Percentiles rank a stretch among this genome's conserved stretches.
Conservation (phyloP, 1,140 invertebrate genomes). For the Drosophila erecta region DNA sequence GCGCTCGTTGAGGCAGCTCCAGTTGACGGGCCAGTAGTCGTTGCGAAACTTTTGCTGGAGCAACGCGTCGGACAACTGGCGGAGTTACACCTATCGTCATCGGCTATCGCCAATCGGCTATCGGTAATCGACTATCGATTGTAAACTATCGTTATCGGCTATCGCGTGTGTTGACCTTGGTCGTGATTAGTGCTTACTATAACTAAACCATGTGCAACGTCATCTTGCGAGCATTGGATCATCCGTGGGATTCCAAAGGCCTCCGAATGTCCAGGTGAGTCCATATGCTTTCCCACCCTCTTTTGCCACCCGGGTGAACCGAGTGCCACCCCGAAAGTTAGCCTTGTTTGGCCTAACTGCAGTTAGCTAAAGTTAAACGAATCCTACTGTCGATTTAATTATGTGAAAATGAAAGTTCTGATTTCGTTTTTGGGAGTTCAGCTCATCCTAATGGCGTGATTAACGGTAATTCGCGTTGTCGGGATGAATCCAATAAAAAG, state of each 20-base stretch:
- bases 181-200: slow-evolving; percentile 20
- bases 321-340: background rate
- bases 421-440: background rate
- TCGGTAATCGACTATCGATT: slow-evolving; percentile 23
- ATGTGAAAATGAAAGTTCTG: slow-evolving; percentile 57
- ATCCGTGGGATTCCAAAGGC: background rate
- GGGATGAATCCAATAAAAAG: slow-evolving; percentile 21
- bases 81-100: slow-evolving; percentile 50
- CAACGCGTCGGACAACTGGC: slow-evolving; percentile 73
- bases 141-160: background rate
- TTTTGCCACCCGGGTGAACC: background rate
- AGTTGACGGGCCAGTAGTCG: slow-evolving; percentile 73
- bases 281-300: slow-evolving; percentile 3
- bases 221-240: background rate
- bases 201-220: slow-evolving; percentile 49
- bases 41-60: slow-evolving; percentile 80
- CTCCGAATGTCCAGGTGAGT: slow-evolving; percentile 30
- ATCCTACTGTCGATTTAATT: slow-evolving; percentile 74
- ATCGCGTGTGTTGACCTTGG: slow-evolving; percentile 22
- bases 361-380: slow-evolving; percentile 67
- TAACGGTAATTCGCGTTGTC: background rate
- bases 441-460: slow-evolving; percentile 11
- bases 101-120: slow-evolving; percentile 16
- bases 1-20: slow-evolving; percentile 72
- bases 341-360: slow-evolving; percentile 1